Conservation (phyloP, 2,888 invertebrate genomes). For the Dolichomitus sp. region DNA sequence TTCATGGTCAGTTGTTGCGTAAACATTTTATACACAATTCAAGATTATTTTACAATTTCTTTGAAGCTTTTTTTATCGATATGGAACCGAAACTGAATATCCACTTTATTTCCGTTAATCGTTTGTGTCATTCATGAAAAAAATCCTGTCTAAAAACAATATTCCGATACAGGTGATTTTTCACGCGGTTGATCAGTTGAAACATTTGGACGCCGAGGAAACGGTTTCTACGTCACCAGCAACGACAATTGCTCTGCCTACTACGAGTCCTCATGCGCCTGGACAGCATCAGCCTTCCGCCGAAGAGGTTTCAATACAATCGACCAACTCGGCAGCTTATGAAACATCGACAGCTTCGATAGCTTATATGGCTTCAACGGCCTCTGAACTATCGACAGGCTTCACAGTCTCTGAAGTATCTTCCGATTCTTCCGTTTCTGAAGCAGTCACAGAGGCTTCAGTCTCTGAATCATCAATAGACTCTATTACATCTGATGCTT, state of each 20-base stretch:
- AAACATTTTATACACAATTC: no score
- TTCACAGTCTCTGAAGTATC: background rate
- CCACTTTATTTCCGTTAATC: background rate
- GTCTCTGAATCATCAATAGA: constrained; percentile 11
- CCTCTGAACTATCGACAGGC: constrained; percentile 23
- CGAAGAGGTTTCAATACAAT: constrained; percentile 31
- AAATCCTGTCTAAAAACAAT: background rate
- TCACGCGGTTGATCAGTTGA: constrained; percentile 81
- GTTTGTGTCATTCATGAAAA: background rate
- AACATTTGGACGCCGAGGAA: constrained; percentile 69
- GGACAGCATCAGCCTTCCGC: constrained; percentile 73
- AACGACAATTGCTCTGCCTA: constrained; percentile 61
- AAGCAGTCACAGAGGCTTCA: constrained; percentile 13
- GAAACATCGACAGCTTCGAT: constrained; percentile 33
- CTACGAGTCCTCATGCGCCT: constrained; percentile 75
- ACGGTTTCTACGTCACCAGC: constrained; percentile 28
- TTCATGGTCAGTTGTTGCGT: no score
- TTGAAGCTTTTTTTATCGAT: no score
- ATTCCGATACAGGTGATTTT: constrained; percentile 78
- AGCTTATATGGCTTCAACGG: constrained; percentile 3
- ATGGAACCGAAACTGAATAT: no score
- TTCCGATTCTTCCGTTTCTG: background rate
- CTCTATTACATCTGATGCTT: constrained; percentile 2
- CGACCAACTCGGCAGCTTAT: background rate
- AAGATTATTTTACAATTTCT: no score